Percentiles rank a stretch among this genome's conserved stretches.
Evolutionary conservation across 2,113 vertebrate species (phyloP).

Genomic region (Sclerurus mexicanus): DNA sequence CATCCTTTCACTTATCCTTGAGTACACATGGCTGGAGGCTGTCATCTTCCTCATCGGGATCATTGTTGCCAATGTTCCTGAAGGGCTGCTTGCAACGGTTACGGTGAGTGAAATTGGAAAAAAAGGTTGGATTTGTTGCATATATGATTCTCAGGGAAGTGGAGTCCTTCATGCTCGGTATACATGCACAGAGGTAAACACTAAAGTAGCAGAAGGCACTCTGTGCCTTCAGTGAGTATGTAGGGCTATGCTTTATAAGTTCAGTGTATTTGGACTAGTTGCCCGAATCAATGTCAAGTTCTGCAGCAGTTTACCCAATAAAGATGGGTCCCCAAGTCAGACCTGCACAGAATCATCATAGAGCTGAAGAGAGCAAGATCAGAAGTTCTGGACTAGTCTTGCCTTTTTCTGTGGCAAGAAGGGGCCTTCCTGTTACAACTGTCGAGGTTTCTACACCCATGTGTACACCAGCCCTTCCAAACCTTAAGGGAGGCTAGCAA

Average conservation of each 20-base stretch:
- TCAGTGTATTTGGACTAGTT: neutral
- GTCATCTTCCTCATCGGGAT: conserved; percentile 84
- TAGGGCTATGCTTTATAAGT: neutral
- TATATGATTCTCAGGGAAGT: neutral
- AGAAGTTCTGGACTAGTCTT: neutral
- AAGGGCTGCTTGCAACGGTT: conserved; percentile 81
- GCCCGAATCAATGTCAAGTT: neutral
- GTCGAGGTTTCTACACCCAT: neutral
- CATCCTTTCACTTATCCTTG: conserved; percentile 80
- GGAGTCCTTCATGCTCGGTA: neutral
- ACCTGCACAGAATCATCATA: neutral
- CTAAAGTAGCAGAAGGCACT: neutral
- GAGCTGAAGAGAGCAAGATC: neutral
- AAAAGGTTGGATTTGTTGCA: neutral
- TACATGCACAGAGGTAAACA: neutral
- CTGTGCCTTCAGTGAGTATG: neutral
- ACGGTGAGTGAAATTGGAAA: conserved; percentile 65
- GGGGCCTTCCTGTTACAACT: neutral
- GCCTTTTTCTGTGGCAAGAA: neutral
- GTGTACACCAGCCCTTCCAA: neutral
- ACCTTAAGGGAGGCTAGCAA: neutral
- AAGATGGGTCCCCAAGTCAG: neutral
- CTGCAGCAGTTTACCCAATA: neutral
- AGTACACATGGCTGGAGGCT: conserved; percentile 81
- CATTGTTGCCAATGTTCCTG: conserved; percentile 83